phyloP scores from a whole-genome alignment of 2,113 vertebrate species.

The Labeo rohita region DNA sequence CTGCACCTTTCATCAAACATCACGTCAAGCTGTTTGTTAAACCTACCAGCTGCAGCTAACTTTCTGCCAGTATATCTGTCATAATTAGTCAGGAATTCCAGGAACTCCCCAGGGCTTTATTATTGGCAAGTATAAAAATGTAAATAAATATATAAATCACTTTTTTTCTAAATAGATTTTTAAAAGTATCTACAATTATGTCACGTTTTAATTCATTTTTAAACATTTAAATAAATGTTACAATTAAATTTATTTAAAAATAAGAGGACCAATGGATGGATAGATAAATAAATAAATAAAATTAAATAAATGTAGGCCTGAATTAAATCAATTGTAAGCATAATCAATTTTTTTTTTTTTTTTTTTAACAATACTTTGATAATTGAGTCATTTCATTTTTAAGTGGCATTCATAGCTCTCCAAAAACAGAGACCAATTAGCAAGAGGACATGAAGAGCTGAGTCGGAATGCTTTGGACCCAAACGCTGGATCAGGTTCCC shows the following conservation, averaged over 20 bases:
- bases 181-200: too few species aligned
- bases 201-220: not conserved
- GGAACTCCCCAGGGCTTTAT: not conserved
- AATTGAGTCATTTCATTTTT: not conserved
- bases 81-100: conserved; percentile 13
- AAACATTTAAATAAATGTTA: too few species aligned
- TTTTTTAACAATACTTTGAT: too few species aligned
- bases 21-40: not conserved
- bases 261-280: too few species aligned
- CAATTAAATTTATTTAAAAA: too few species aligned
- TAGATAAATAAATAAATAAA: too few species aligned
- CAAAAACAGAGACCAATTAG: conserved; percentile 11
- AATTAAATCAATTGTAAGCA: too few species aligned
- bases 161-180: too few species aligned
- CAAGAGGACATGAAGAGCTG: not conserved
- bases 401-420: not conserved
- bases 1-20: conserved; percentile 9
- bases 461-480: not conserved
- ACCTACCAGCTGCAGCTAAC: not conserved
- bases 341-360: too few species aligned
- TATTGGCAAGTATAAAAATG: not conserved
- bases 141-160: not conserved
- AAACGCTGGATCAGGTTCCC: conserved; percentile 45
- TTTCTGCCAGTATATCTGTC: not conserved
- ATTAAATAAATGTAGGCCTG: too few species aligned